Conservation (phyloP, 2,113 vertebrate species). For the Otocyon megalotis region DNA sequence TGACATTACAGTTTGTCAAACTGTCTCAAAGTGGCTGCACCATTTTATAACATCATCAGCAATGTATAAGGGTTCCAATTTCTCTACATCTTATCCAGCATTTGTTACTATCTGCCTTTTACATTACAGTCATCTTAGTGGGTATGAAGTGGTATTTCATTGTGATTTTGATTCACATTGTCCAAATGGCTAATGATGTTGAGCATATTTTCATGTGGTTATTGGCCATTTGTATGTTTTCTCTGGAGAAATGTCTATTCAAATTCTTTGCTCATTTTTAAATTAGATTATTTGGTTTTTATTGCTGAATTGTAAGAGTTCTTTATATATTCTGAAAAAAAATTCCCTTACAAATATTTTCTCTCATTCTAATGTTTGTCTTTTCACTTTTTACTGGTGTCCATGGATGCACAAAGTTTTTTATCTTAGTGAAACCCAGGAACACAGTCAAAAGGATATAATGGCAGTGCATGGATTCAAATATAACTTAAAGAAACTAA, state of each 20-base stretch:
- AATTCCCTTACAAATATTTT: conserved; percentile 7
- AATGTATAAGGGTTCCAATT: background rate
- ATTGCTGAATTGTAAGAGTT: background rate
- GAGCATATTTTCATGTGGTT: background rate
- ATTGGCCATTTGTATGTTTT: background rate
- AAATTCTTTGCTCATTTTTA: conserved; percentile 26
- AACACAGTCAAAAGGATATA: background rate
- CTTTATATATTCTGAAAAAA: background rate
- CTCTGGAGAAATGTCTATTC: conserved; percentile 24
- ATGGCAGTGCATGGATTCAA: background rate
- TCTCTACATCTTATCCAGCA: background rate
- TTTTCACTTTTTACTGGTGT: background rate
- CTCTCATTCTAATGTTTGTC: background rate
- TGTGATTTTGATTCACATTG: conserved; percentile 19
- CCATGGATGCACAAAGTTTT: background rate
- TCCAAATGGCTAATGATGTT: background rate
- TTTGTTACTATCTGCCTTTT: background rate
- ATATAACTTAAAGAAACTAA: background rate
- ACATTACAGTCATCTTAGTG: background rate
- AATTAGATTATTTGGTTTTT: background rate
- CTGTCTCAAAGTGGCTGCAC: background rate
- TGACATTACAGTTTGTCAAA: background rate
- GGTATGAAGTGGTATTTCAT: background rate
- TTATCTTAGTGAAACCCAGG: background rate
- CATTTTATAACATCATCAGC: background rate